A percentile compares a stretch with the other conserved stretches of the same genome.
phyloP scores from a whole-genome alignment of 2,797 vertebrate genomes.

The Sarcophilus harrisii region DNA sequence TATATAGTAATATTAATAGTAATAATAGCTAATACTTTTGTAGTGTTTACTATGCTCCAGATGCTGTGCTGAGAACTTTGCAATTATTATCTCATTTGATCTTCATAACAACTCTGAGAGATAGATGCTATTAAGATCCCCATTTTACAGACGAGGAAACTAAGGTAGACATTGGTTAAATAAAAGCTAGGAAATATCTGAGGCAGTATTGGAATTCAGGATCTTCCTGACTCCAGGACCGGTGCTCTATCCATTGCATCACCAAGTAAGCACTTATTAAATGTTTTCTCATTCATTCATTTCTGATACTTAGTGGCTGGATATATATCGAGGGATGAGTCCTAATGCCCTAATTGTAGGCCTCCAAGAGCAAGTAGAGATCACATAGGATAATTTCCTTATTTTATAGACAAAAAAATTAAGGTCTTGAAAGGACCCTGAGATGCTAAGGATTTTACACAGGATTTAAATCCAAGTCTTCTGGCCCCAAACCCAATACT shows the following conservation, averaged over 20 bases:
- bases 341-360: background rate
- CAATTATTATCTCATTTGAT: background rate
- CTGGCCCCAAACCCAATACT: background rate
- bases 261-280: background rate
- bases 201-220: background rate
- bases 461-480: background rate
- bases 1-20: background rate
- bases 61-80: background rate
- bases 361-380: background rate
- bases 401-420: background rate
- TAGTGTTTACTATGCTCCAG: too few species aligned
- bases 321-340: background rate
- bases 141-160: background rate
- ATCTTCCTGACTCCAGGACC: background rate
- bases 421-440: background rate
- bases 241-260: too few species aligned
- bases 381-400: background rate
- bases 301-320: background rate
- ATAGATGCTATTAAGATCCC: background rate
- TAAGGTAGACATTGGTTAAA: background rate
- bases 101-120: background rate
- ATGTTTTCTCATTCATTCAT: background rate
- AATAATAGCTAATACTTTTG: background rate
- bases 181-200: background rate
- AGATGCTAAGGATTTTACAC: background rate